These are phyloP conservation scores for Monoplex corrugatus DNA, from an alignment of 2,888 invertebrate genomes.

Conservation along the genomic window DNA sequence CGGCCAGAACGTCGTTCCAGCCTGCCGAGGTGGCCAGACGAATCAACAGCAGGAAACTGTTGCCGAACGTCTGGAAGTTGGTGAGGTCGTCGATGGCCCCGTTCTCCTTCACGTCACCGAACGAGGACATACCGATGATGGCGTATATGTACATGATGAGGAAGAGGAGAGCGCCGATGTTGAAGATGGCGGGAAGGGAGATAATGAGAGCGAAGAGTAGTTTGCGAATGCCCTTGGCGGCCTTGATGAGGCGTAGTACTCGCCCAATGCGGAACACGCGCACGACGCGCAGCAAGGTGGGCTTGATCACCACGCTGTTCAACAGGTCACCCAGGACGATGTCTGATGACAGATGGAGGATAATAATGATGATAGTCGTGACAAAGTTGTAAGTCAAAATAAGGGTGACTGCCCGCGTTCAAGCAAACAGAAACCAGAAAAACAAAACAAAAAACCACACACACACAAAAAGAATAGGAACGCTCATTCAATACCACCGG, in stretches of 20 bases:
- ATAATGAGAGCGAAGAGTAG: conserved; percentile 96
- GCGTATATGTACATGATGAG: conserved; percentile 98
- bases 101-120: conserved; percentile 94
- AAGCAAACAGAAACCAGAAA: background rate
- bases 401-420: too few relatives aligned
- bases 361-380: background rate
- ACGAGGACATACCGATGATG: conserved; percentile 97
- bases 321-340: conserved; percentile 96
- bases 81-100: conserved; percentile 96
- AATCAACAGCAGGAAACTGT: conserved; percentile 91
- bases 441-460: background rate
- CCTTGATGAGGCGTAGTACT: conserved; percentile 96
- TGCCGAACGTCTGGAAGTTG: conserved; percentile 97
- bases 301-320: conserved; percentile 95
- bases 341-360: conserved; percentile 82
- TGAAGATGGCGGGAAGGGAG: conserved; percentile 96
- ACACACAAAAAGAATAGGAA: background rate
- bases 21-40: conserved; percentile 97
- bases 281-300: conserved; percentile 94
- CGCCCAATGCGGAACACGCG: conserved; percentile 97
- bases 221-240: conserved; percentile 98
- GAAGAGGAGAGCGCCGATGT: conserved; percentile 95
- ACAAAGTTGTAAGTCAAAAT: background rate
- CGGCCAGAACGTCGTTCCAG: conserved; percentile 97
- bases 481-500: too few relatives aligned